These are phyloP conservation scores for Drosophila kokeensis DNA, from an alignment of 2,888 invertebrate species.

Conservation along the genomic window DNA sequence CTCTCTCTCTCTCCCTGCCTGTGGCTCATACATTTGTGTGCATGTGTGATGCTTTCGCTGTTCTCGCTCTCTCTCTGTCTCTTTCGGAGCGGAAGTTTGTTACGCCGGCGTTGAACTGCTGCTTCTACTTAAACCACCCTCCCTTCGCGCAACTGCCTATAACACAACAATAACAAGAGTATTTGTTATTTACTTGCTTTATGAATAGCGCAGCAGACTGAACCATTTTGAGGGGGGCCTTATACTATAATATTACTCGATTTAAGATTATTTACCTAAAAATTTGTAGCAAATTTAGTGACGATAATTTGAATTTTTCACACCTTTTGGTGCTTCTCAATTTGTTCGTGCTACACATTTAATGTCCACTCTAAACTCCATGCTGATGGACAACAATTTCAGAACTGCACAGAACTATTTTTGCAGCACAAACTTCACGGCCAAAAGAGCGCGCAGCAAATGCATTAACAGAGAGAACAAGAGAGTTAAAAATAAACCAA, in stretches of 20 bases:
- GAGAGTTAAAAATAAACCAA: conserved; percentile 69
- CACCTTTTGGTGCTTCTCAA: neutral
- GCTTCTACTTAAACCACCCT: conserved; percentile 27
- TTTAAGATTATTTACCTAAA: neutral
- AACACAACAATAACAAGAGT: conserved; percentile 40
- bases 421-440: conserved; percentile 71
- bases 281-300: neutral
- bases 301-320: neutral
- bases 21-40: neutral
- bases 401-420: conserved; percentile 48
- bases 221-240: conserved; percentile 34
- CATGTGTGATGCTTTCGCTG: conserved; percentile 47
- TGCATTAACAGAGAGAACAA: conserved; percentile 50
- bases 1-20: conserved; percentile 10
- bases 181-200: conserved; percentile 48
- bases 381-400: conserved; percentile 42
- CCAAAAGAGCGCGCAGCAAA: conserved; percentile 66
- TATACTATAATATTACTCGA: neutral
- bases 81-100: conserved; percentile 63
- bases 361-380: conserved; percentile 49
- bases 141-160: neutral
- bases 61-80: conserved; percentile 13
- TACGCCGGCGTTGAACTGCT: conserved; percentile 52
- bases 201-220: conserved; percentile 18
- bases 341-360: conserved; percentile 2